phyloP scores from a whole-genome alignment of 2,888 invertebrate genomes.

The Chloromyia formosa region DNA sequence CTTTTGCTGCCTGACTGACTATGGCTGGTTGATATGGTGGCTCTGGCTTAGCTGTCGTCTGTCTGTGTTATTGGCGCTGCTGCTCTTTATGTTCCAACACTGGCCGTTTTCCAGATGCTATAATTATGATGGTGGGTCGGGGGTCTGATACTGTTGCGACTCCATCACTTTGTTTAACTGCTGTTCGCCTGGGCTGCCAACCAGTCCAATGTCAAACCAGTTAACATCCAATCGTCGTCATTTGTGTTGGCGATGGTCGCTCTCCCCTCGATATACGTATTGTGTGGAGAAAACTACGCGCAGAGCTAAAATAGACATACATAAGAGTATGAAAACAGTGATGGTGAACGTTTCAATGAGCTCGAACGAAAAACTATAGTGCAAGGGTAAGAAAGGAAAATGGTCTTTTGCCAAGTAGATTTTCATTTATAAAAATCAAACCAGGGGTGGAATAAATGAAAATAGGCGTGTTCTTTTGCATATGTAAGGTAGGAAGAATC shows the following conservation, averaged over 20 bases:
- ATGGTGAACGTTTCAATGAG: neutral
- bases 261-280: slow-evolving; percentile 14
- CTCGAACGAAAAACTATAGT: neutral
- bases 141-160: neutral
- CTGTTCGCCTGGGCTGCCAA: slow-evolving; percentile 40
- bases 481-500: no score
- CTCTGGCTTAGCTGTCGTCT: neutral
- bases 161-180: slow-evolving; percentile 13
- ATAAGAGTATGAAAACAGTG: no score
- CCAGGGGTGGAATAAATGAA: no score
- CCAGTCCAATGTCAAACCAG: slow-evolving; percentile 52
- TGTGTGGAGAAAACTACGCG: neutral
- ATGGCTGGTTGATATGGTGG: neutral
- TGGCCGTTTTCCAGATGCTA: slow-evolving; percentile 8
- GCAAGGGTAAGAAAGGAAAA: no score
- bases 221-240: slow-evolving; percentile 42
- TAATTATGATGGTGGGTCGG: slow-evolving; percentile 19
- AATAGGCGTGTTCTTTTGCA: no score
- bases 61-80: neutral
- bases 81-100: slow-evolving; percentile 2
- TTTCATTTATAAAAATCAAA: no score
- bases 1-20: neutral
- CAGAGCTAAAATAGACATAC: neutral
- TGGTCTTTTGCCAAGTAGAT: no score
- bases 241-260: slow-evolving; percentile 13